These are phyloP conservation scores for Hippolais icterina DNA, from an alignment of 2,113 vertebrate species.

Conservation along the genomic window DNA sequence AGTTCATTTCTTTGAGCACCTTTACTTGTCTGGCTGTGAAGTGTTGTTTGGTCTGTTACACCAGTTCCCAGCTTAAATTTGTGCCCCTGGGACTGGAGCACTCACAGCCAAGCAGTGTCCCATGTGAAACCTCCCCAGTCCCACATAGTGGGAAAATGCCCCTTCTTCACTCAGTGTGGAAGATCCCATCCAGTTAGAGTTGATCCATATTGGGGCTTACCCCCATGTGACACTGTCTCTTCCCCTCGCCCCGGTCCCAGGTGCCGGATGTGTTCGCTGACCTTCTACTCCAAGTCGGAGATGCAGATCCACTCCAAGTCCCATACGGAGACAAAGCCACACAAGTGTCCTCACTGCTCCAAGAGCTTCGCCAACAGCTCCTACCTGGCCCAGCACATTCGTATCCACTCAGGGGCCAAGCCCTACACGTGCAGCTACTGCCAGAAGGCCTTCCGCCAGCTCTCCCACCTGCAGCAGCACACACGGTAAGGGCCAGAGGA, in stretches of 20 bases:
- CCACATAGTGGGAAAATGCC: neutral
- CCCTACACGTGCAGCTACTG: constrained; percentile 92
- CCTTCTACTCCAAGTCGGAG: constrained; percentile 99
- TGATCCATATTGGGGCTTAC: neutral
- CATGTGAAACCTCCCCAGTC: neutral
- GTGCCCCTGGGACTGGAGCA: neutral
- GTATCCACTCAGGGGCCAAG: constrained; percentile 97
- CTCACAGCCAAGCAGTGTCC: neutral
- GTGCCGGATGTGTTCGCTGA: constrained; percentile 99
- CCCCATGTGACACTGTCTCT: constrained; percentile 22
- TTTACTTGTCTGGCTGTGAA: neutral
- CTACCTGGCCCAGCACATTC: constrained; percentile 96
- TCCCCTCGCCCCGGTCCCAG: constrained; percentile 76
- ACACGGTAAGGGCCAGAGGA: constrained; percentile 88
- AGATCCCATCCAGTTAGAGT: neutral
- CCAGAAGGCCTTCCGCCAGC: constrained; percentile 91
- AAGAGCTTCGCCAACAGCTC: constrained; percentile 99
- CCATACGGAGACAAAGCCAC: constrained; percentile 97
- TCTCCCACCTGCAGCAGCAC: constrained; percentile 37
- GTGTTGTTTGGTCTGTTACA: neutral
- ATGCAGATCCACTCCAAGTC: constrained; percentile 99
- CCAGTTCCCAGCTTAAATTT: neutral
- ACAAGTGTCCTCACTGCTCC: constrained; percentile 98
- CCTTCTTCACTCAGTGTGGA: neutral
- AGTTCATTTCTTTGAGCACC: neutral